Evolutionary conservation across 2,888 invertebrate species (phyloP).

Genomic region (Pseudoips prasinana): DNA sequence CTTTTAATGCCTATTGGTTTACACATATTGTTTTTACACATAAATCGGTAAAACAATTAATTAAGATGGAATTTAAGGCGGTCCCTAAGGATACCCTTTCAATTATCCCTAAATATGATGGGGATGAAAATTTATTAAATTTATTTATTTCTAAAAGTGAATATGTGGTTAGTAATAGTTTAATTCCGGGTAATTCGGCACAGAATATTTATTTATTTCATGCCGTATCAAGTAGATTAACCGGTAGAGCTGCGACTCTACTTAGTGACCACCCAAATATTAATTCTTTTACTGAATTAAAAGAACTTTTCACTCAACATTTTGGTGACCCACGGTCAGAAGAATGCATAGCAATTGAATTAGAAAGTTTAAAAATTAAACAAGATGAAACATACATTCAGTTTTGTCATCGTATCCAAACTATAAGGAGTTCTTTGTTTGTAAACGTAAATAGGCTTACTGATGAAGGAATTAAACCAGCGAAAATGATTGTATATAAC

Average conservation of each 20-base stretch:
- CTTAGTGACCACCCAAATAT: constrained; percentile 3
- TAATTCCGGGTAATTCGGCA: not conserved
- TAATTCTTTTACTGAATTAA: not conserved
- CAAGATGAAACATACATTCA: constrained; percentile 2
- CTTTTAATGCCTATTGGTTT: too few species aligned
- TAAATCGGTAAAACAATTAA: not conserved
- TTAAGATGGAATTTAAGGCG: not conserved
- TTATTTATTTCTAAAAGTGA: constrained; percentile 3
- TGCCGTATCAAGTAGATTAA: constrained; percentile 1
- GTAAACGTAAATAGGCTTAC: constrained; percentile 2
- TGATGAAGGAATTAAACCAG: constrained; percentile 2
- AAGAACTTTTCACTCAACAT: constrained; percentile 12
- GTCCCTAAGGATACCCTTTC: not conserved
- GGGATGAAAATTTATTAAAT: constrained; percentile 1
- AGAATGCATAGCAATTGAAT: constrained; percentile 3
- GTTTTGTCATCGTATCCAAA: constrained; percentile 6
- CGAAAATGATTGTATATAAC: constrained; percentile 5
- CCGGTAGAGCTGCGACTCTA: constrained; percentile 3
- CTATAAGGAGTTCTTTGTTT: constrained; percentile 2
- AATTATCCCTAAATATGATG: constrained; percentile 1
- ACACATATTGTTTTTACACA: too few species aligned
- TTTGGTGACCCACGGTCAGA: constrained; percentile 28
- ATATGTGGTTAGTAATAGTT: not conserved
- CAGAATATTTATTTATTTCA: constrained; percentile 1
- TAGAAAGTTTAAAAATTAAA: constrained; percentile 4